Conservation (phyloP, 2,797 vertebrate species). For the Manis pentadactyla region DNA sequence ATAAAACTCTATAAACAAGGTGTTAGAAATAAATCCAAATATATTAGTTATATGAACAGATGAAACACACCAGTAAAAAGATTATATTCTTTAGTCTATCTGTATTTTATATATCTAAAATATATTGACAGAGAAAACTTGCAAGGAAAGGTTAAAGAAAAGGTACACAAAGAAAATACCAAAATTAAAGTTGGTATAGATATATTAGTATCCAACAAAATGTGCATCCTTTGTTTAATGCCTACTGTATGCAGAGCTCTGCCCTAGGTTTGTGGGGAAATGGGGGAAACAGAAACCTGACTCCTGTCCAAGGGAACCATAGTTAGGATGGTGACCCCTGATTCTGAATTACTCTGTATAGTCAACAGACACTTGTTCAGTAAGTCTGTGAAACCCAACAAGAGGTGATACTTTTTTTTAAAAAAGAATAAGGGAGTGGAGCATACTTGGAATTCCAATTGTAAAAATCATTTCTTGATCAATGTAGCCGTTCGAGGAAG, state of each 20-base stretch:
- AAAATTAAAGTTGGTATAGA: background rate
- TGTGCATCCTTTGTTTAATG: background rate
- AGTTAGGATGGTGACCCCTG: background rate
- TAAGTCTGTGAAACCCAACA: constrained; percentile 4
- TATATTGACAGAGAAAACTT: background rate
- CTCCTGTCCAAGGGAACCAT: background rate
- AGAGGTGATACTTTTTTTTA: background rate
- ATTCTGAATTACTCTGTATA: background rate
- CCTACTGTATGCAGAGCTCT: background rate
- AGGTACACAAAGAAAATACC: background rate
- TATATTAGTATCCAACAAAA: background rate
- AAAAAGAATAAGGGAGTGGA: background rate
- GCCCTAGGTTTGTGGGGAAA: background rate
- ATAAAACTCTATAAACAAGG: background rate
- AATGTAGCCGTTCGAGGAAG: background rate
- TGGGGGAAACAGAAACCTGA: background rate
- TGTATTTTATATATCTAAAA: background rate
- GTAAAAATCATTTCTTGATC: background rate
- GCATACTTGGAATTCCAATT: background rate
- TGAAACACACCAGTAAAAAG: background rate
- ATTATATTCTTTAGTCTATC: background rate
- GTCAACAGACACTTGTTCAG: background rate
- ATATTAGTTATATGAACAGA: background rate
- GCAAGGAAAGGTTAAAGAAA: background rate
- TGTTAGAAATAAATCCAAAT: background rate